Base-by-base conservation (phyloP, 2,797 vertebrate species). In the Cebuella pygmaea region DNA sequence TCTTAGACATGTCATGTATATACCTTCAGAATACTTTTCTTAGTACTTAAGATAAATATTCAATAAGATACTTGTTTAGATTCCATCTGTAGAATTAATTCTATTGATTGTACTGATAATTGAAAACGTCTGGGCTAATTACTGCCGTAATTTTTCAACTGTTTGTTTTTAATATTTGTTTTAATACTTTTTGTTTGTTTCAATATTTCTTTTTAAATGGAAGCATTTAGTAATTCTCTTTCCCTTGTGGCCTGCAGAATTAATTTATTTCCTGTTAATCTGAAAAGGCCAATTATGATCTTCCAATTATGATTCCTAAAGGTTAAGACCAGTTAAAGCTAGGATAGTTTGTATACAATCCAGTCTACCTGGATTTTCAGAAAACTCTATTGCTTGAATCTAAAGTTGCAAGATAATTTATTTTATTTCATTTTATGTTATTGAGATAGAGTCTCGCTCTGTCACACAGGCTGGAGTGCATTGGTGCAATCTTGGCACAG, bases 131-230 rank as follows among this genome's bases (percentile, higher is more conserved):
- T 67, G 59, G 44, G 30, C 36, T 90, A 55, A 94, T 80, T 48
- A 64, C 64, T 87, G 44, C 72, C 57, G 76, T 94, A 61, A 46
- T 91, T 96, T 96, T 85, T 20, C 72, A 64, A 85, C 15, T 81
- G 59, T 87, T 81, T 81, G 59, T 87, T 81, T 94, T 92, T 15
- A 55, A 61, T 81, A 85, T 93, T 90, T 93, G 36, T 92, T 93
- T 70, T 4, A 61, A 5, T 79, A 64, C 78, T 88, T 92, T 39
- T 59, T 92, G 24, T 46, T 78, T 75, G 5, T 50, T 78, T 86
- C 19, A 36, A 7, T 79, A 67, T 83, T 83, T 79, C 9, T 61
- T 94, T 82, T 90, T 89, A 55, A 95, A 41, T 92, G 39, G 20
- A 70, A 82, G 26, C 80, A 83, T 84, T 83, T 89, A 90, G 44